Evolutionary conservation across 2,888 invertebrate genomes (phyloP).

Genomic region (Meiosimyza decipiens): DNA sequence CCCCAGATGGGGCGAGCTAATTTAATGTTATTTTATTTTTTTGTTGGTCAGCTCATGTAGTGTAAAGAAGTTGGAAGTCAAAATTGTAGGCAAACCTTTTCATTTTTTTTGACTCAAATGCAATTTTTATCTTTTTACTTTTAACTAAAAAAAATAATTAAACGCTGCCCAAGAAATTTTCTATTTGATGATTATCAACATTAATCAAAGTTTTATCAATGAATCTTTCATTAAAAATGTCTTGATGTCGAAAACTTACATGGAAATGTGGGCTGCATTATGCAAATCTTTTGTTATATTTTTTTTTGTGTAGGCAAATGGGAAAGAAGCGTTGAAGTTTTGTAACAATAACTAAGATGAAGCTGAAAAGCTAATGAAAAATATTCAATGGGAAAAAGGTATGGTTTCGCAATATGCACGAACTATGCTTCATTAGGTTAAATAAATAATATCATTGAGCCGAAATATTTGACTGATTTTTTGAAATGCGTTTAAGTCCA

Average conservation of each 20-base stretch:
- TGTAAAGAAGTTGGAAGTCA: background rate
- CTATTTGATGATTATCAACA: too few species aligned
- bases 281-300: background rate
- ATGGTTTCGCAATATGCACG: too few species aligned
- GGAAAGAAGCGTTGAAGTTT: constrained; percentile 2
- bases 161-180: background rate
- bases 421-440: background rate
- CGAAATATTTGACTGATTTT: background rate
- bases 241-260: too few species aligned
- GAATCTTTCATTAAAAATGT: background rate
- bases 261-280: background rate
- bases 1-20: background rate
- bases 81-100: too few species aligned
- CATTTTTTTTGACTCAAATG: too few species aligned
- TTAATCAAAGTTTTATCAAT: background rate
- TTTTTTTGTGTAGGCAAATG: background rate
- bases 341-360: background rate
- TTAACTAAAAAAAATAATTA: background rate
- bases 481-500: background rate
- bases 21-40: background rate
- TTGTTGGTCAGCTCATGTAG: background rate
- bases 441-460: background rate
- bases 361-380: too few species aligned
- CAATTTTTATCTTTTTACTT: too few species aligned
- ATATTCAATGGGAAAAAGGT: too few species aligned